Evolutionary conservation across 2,888 invertebrate species (phyloP), one percentile per base, ranked within the genome.

Genomic region (Allophyes oxyacanthae): DNA sequence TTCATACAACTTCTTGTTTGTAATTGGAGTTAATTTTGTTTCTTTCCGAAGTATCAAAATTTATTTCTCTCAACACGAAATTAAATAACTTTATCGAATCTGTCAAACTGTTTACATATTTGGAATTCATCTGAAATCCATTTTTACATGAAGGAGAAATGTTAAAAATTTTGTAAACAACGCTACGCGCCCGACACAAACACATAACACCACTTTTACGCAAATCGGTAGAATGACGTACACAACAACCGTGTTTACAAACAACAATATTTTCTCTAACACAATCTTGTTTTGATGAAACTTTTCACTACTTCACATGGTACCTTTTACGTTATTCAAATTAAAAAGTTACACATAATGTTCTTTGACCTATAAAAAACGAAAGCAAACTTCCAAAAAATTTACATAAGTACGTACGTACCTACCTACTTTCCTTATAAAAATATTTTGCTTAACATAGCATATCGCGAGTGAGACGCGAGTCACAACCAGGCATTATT

Each of bases 161-260:
- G 74, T 53, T 43, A 62, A 72, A 71, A 63, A 79, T 78, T 68
- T 64, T 34, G 75, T 74, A 79, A 81, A 82, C 79, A 83, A 6
- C 34, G 32, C 37, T 49, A 53, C 34, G 51, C 53, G 40, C 62
- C 45, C 6, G 45, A 49, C 41, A 59, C 49, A 60, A 53, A 56
- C 49, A 42, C 53, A 65, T 28, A 63, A 55, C 36, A 55, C 51
- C 33, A 46, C 46, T 63, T 69, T 72, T 62, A 51, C 58, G 61
- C 50, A 66, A 66, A 66, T 51, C 52, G 40, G 45, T 55, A 46
- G 42, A 63, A 42, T 69, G 72, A 61, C 63, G 70, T 34, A 34
- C 43, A 54, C 32, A 50, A 20, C 28, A 40, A 50, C 36, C 34
- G 10, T 57, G 42, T 67, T 65, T 72, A 60, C 46, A 56, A 69